Base-by-base conservation (phyloP, 1,140 invertebrate genomes). In the Drosophila athabasca region DNA sequence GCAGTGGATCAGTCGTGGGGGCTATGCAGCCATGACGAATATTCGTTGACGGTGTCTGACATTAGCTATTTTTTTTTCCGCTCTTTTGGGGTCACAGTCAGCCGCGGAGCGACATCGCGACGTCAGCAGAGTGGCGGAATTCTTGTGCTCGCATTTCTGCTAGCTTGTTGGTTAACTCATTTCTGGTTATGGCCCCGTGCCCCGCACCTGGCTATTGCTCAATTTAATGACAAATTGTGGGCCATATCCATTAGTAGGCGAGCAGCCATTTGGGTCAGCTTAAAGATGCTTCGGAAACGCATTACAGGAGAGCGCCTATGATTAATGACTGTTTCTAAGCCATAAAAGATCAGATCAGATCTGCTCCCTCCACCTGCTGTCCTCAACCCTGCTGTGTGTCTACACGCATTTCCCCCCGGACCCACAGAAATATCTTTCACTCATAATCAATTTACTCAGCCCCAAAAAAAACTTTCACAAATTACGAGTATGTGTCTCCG, bases 21-120 rank as follows among this genome's bases (percentile, higher is more conserved):
- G 67, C 82, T 81, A 87, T 85, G 78, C 74, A 85, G 78, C 82
- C 82, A 85, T 85, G 82, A 85, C 82, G 82, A 88, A 76, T 88
- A 85, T 82, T 88, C 66, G 83, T 87, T 62, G 77, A 80, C 81
- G 77, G 77, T 78, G 87, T 3, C 35, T 88, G 82, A 82, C 75
- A 85, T 82, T 85, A 85, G 73, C 83, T 19, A 0, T 87, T 78
- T 70, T 78, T 76, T 85, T 39, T 76, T 85, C 13, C 35, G 35
- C 35, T 39, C 35, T 39, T 85, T 85, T 85, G 82, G 82, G 82
- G 82, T 85, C 81, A 85, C 69, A 81, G 78, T 77, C 68, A 81
- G 78, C 73, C 68, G 69, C 64, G 11, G 35, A 39, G 35, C 35
- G 11, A 31, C 62, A 19, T 19, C 17, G 17, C 17, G 62, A 80